These are phyloP conservation scores for Enteromius radiatus DNA, from an alignment of 2,797 vertebrate species.

Conservation along the genomic window DNA sequence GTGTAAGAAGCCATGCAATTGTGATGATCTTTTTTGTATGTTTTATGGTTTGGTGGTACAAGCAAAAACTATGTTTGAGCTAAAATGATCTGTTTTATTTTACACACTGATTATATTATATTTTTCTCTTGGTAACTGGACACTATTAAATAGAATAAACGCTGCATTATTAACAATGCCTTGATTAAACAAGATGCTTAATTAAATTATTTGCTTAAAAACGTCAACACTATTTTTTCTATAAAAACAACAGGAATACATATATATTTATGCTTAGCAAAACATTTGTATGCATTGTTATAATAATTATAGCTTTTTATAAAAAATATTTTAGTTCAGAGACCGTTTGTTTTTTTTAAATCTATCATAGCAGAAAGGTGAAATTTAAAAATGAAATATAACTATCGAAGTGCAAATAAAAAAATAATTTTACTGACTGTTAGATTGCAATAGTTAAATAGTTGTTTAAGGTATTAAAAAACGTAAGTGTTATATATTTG, in stretches of 20 bases:
- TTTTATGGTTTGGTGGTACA: background rate
- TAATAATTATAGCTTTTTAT: background rate
- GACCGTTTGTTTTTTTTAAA: background rate
- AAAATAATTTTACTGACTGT: background rate
- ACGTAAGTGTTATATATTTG: background rate
- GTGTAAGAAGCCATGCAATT: conserved; percentile 15
- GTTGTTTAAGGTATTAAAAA: background rate
- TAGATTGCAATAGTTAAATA: background rate
- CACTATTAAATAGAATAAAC: background rate
- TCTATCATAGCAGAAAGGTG: background rate
- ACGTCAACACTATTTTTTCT: background rate
- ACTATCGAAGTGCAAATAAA: background rate
- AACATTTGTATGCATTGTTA: background rate
- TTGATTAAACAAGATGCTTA: background rate
- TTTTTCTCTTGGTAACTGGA: background rate
- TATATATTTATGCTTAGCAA: background rate
- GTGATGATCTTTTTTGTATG: background rate
- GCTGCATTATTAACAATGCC: background rate
- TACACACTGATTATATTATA: background rate
- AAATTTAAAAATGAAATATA: background rate
- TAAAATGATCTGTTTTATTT: background rate
- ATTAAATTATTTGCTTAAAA: background rate
- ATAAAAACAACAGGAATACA: background rate
- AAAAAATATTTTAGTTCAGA: background rate
- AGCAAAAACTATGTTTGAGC: background rate